phyloP scores from a whole-genome alignment of 2,888 invertebrate species.

The Agrochola lychnidis region DNA sequence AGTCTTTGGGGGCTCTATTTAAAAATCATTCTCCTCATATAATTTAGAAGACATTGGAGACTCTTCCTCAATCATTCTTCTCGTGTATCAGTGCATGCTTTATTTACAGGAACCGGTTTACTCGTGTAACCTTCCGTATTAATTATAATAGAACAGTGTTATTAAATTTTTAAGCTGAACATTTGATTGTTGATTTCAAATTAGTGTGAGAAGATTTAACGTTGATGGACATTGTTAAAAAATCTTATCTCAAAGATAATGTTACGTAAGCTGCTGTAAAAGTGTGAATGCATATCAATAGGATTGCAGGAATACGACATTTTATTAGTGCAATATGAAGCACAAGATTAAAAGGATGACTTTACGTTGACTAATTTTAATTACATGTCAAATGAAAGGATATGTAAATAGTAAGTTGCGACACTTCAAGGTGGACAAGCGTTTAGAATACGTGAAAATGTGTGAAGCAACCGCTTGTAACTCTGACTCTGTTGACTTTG shows the following conservation, averaged over 20 bases:
- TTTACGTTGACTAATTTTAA: slow-evolving; percentile 36
- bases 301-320: slow-evolving; percentile 15
- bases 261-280: slow-evolving; percentile 35
- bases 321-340: slow-evolving; percentile 1
- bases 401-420: slow-evolving; percentile 64
- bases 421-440: slow-evolving; percentile 72
- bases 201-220: slow-evolving; percentile 53
- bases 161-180: slow-evolving; percentile 29
- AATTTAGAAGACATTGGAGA: slow-evolving; percentile 2
- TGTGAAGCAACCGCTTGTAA: slow-evolving; percentile 71
- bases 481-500: slow-evolving; percentile 73
- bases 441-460: slow-evolving; percentile 70
- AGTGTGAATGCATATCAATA: slow-evolving; percentile 19
- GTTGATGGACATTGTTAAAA: slow-evolving; percentile 46
- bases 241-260: slow-evolving; percentile 24
- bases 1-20: not conserved
- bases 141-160: slow-evolving; percentile 28
- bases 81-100: slow-evolving; percentile 8
- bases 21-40: not conserved
- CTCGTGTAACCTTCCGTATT: slow-evolving; percentile 41
- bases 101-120: slow-evolving; percentile 32
- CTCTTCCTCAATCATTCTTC: slow-evolving; percentile 1
- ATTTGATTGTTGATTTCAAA: slow-evolving; percentile 38
- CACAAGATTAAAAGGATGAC: not conserved
- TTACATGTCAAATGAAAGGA: slow-evolving; percentile 69